Evolutionary conservation across 2,888 invertebrate species (phyloP), one percentile per base, ranked within the genome.

Genomic region (Calameuta idolon): DNA sequence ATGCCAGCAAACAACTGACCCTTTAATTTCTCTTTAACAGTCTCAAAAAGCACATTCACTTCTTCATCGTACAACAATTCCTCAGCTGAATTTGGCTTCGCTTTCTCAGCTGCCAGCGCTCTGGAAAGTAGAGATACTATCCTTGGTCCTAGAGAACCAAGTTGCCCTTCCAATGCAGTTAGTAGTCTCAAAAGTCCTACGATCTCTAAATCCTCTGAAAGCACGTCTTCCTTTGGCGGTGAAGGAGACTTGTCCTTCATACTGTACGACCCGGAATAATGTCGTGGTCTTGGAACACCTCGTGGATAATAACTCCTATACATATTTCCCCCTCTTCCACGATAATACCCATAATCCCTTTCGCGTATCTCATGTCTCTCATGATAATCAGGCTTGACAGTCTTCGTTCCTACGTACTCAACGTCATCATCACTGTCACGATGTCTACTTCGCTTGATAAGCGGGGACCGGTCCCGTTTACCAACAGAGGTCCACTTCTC

Each of bases 141-240:
- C 91, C 95, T 96, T 0, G 97, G 97, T 0, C 97, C 97, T 11
- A 97, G 92, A 69, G 96, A 96, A n/a, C 97, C 97, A 75, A 97
- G 92, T 87, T 96, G 95, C 84, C 95, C 95, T 89, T 97, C 97
- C 9, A 97, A 92, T 0, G 97, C 97, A 0, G 96, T 96, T 0
- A 97, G 92, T 81, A 96, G 92, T 69, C 97, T 93, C 79, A 97
- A 91, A 75, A 96, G 83, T 9, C 91, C 91, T n/a, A 91, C 89
- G 4, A 92, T 91, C 74, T 92, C 91, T 9, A 91, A 81, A 76
- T 90, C 89, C 69, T 92, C 91, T 1, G 83, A 84, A 11, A 90
- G 77, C 15, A 84, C 78, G 4, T 91, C 91, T 3, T 88, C 91
- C 77, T 84, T 81, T 71, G 86, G 81, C 37, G 76, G 89, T 81